These are phyloP conservation scores for Euura lappo DNA, from an alignment of 1,140 invertebrate species.

Conservation along the genomic window DNA sequence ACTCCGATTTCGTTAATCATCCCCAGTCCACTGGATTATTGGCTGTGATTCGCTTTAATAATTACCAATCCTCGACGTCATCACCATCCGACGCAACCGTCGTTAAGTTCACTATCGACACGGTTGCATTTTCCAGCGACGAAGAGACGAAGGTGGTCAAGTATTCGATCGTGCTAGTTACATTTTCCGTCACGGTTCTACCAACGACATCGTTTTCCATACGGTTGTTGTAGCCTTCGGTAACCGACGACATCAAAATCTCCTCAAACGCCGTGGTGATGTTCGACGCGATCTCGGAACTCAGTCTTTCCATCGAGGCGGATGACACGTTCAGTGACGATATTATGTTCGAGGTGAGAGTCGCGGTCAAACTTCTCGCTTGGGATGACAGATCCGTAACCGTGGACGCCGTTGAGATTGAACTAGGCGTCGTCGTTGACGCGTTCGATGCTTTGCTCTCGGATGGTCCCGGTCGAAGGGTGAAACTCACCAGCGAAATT, in stretches of 20 bases:
- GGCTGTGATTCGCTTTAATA: background rate
- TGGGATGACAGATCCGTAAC: slow-evolving; percentile 22
- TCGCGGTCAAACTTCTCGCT: slow-evolving; percentile 35
- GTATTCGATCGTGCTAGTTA: background rate
- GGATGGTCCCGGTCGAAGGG: slow-evolving; percentile 79
- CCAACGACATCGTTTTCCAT: background rate
- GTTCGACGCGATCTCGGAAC: slow-evolving; percentile 39
- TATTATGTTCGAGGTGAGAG: slow-evolving; percentile 32
- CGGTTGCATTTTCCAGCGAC: slow-evolving; percentile 6
- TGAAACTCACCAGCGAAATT: slow-evolving; percentile 85
- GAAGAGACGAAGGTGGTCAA: background rate
- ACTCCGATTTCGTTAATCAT: background rate
- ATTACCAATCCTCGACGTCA: slow-evolving; percentile 17
- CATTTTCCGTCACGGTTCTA: background rate
- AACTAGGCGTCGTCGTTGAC: slow-evolving; percentile 15
- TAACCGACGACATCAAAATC: slow-evolving; percentile 11
- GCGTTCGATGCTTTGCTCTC: slow-evolving; percentile 23
- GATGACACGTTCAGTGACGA: slow-evolving; percentile 33
- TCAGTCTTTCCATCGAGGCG: slow-evolving; percentile 35
- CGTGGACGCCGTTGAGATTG: slow-evolving; percentile 16
- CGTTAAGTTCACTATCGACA: background rate
- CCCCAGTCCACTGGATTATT: background rate
- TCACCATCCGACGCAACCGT: background rate
- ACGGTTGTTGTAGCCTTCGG: slow-evolving; percentile 8
- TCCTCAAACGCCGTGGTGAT: slow-evolving; percentile 31